Percentiles rank a stretch among this genome's conserved stretches.
These are phyloP conservation scores for Gadopsis marmoratus DNA, from an alignment of 2,797 vertebrate genomes.

Conservation along the genomic window DNA sequence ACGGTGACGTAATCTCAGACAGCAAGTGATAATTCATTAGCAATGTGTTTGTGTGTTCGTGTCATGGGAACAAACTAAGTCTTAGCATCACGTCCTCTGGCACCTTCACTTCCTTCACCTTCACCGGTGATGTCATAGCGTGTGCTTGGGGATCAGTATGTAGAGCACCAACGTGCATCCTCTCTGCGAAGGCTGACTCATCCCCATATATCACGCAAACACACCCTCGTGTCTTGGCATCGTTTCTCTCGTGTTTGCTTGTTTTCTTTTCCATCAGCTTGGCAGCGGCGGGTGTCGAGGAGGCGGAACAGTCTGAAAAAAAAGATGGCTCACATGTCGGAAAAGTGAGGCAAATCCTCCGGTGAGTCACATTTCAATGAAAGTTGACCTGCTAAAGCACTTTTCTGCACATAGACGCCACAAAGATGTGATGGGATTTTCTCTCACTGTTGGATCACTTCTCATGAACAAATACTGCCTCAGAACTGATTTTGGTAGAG, in stretches of 20 bases:
- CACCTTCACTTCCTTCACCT: constrained; percentile 38
- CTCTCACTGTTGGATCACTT: not conserved
- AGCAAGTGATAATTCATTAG: constrained; percentile 1
- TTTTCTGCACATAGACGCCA: not conserved
- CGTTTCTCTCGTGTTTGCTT: constrained; percentile 67
- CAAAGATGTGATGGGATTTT: not conserved
- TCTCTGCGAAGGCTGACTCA: constrained; percentile 72
- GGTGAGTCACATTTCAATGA: constrained; percentile 67
- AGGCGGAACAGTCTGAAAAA: constrained; percentile 61
- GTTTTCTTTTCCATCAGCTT: constrained; percentile 71
- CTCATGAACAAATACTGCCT: not conserved
- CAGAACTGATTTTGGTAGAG: not conserved
- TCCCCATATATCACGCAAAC: constrained; percentile 67
- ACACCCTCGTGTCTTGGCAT: constrained; percentile 66
- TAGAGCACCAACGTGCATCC: constrained; percentile 54
- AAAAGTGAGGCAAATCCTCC: constrained; percentile 65
- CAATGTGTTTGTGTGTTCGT: constrained; percentile 48
- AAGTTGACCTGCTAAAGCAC: constrained; percentile 22
- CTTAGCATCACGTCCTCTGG: constrained; percentile 48
- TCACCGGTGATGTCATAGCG: constrained; percentile 51
- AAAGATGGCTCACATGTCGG: constrained; percentile 59
- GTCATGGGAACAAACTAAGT: constrained; percentile 50
- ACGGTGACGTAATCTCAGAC: constrained; percentile 3
- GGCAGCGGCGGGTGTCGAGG: constrained; percentile 66
- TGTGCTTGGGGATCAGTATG: not conserved